phyloP scores from a whole-genome alignment of 1,140 invertebrate species.

The Pogonognathellus flavescens region DNA sequence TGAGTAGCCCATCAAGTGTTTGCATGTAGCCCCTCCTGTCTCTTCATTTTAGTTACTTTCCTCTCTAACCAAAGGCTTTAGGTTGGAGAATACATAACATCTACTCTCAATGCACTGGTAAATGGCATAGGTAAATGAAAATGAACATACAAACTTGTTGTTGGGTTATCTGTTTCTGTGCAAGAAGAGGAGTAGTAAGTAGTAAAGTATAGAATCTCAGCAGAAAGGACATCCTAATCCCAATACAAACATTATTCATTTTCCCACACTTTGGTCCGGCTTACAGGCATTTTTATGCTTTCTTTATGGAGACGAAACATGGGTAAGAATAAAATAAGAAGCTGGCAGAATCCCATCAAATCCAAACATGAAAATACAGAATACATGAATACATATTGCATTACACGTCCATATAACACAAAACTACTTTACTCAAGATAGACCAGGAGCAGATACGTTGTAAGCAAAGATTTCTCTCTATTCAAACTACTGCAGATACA shows the following conservation, averaged over 20 bases:
- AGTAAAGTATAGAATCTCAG: conserved; percentile 37
- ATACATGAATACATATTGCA: conserved; percentile 38
- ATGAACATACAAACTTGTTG: conserved; percentile 20
- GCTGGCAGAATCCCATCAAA: conserved; percentile 45
- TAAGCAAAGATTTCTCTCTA: background rate
- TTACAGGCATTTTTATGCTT: conserved; percentile 59
- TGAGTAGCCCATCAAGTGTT: conserved; percentile 64
- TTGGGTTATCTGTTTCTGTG: conserved; percentile 16
- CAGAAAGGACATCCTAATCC: conserved; percentile 57
- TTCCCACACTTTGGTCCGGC: conserved; percentile 63
- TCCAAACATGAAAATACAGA: conserved; percentile 43
- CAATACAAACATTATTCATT: conserved; percentile 63
- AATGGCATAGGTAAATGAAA: background rate
- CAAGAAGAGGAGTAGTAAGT: background rate
- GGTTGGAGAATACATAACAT: background rate
- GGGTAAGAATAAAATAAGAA: conserved; percentile 49
- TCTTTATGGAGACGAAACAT: conserved; percentile 56
- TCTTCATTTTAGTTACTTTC: conserved; percentile 16
- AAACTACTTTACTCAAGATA: background rate
- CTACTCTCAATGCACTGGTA: background rate
- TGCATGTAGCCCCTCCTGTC: conserved; percentile 54
- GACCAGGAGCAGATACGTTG: background rate
- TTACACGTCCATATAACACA: conserved; percentile 5
- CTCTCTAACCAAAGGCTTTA: conserved; percentile 5
- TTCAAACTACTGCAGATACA: background rate